Evolutionary conservation across 2,113 vertebrate genomes (phyloP).

Genomic region (Pogonocichla stellata): DNA sequence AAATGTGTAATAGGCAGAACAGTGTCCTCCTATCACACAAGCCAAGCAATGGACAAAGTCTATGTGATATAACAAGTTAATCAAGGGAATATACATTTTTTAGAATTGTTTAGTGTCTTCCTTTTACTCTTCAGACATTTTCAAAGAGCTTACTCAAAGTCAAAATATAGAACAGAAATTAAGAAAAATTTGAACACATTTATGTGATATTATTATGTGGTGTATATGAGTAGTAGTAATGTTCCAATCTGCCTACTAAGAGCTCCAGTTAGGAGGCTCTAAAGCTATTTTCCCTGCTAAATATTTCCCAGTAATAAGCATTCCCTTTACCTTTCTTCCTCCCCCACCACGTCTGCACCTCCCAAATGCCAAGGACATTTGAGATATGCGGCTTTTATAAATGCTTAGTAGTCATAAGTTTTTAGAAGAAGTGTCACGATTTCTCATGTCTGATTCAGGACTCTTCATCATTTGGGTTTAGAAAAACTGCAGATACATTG

Average conservation of each 20-base stretch:
- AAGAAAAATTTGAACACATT: background rate
- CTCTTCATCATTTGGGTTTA: background rate
- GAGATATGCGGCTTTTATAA: background rate
- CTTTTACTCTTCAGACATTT: background rate
- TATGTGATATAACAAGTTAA: background rate
- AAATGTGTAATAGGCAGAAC: background rate
- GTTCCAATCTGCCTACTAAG: background rate
- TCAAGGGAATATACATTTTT: background rate
- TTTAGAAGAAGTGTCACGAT: background rate
- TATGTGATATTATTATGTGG: background rate
- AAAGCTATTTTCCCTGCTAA: background rate
- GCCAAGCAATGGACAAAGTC: background rate
- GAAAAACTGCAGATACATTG: background rate
- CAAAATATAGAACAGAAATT: background rate
- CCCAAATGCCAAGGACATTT: constrained; percentile 6
- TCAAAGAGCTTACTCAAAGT: background rate
- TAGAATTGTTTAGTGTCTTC: background rate
- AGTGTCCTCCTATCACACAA: background rate
- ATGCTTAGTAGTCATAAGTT: background rate
- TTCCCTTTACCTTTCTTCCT: background rate
- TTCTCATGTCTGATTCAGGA: background rate
- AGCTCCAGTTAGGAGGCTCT: background rate
- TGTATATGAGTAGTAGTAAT: background rate
- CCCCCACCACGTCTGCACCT: background rate
- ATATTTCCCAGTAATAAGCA: background rate